Base-by-base conservation (phyloP, 2,797 vertebrate species). In the Alauda arvensis region DNA sequence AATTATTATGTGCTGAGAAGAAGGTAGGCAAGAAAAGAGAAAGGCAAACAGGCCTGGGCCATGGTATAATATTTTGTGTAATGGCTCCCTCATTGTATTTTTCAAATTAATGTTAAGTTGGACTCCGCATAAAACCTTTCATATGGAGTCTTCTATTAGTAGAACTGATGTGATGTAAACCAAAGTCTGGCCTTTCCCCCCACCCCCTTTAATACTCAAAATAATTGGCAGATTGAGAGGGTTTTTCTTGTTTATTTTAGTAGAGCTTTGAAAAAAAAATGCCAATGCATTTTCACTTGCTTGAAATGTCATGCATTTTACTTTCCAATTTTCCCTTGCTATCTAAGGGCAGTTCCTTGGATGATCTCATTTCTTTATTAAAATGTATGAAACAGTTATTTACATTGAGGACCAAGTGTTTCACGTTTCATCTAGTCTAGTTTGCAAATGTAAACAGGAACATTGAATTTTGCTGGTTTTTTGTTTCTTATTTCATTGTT, bases 311-410 rank as follows among this genome's bases (percentile, higher is more conserved):
- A 56, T 51, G 55, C 42, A 28, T 86, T 93, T 92, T 81, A 82
- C 66, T 87, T 93, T 76, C 31, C 55, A 76, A 25, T 83, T 87
- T 83, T 66, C 29, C 42, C 25, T 17, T 70, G 43, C 68, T 90
- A 68, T 80, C 82, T 90, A 49, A 55, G 69, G 68, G 48, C 71
- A 88, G 37, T 71, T 93, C 74, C 65, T 78, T 82, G 83, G 56
- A 84, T 76, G 59, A 72, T 83, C 77, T 81, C 72, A 14, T 65
- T 46, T 88, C 56, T 87, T 85, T 77, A 91, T 86, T 90, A 85
- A 86, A 91, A 87, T 78, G 43, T 52, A 84, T 87, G 65, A 89
- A 92, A 81, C 14, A 56, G 49, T 74, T 93, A 49, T 86, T 92
- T 91, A 75, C 51, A 77, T 34, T 0, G 6, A 84, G 49, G 26